Base-by-base conservation (phyloP, 2,888 invertebrate species). In the Zaprionus bogoriensis region DNA sequence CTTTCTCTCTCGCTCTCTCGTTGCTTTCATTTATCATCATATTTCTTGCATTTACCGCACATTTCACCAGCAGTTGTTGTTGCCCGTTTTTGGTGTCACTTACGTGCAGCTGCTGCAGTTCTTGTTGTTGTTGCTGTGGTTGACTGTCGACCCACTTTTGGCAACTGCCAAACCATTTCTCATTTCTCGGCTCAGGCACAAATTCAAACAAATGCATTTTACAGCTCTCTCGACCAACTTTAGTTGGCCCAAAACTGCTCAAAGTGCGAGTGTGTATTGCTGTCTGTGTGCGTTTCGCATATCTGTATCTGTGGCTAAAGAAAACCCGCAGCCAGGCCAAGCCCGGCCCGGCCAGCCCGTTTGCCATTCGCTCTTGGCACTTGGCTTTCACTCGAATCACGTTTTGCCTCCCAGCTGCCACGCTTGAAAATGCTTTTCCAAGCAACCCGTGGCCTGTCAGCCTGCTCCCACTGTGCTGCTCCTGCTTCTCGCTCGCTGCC, bases 191-290 rank as follows among this genome's bases (percentile, higher is more conserved):
- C 62, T 50, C 55, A 44, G 58, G 63, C 78, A 53, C 84, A 81
- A 81, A 78, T 81, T 80, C 84, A 81, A 84, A 84, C 84, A 84
- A 81, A 81, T 78, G 76, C 81, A 80, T 69, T 81, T 79, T 55
- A 50, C 57, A 57, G 71, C 71, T 61, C 79, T 68, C 78, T 79
- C 71, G 77, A 67, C 83, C 77, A 83, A 65, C 66, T 57, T 59
- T 72, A 54, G 32, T 36, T 63, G 70, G 64, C 67, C 60, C 68
- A 75, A 66, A 74, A 58, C 45, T 64, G 67, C 60, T 42, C 36
- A 42, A 42, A 46, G 30, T 51, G 39, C 60, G 44, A 32, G 30
- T 60, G 25, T 48, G 45, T 41, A 9, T 46, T 19, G 32, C 36
- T 50, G 28, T 52, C 4, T 44, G 46, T 61, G 10, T 45, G 14